phyloP scores from a whole-genome alignment of 2,797 vertebrate species.

The Helicolenus hilgendorfi region DNA sequence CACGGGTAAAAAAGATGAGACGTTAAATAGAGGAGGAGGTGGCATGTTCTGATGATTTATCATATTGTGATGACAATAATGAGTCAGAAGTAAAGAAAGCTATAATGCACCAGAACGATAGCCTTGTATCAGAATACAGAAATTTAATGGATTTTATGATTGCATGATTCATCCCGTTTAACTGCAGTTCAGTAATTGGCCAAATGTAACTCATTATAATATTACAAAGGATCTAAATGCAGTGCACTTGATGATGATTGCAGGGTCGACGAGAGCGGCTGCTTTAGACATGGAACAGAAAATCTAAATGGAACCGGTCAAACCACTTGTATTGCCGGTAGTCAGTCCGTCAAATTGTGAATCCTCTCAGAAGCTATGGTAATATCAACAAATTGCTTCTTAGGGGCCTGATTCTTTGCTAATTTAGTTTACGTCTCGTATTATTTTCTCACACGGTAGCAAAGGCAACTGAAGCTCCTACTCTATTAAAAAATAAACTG shows the following conservation, averaged over 20 bases:
- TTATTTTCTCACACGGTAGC: neutral
- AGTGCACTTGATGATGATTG: neutral
- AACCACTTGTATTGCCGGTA: neutral
- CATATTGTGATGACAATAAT: slow-evolving; percentile 12
- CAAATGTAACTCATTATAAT: slow-evolving; percentile 24
- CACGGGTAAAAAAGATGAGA: neutral
- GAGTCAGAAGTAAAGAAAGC: slow-evolving; percentile 6
- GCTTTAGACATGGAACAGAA: neutral
- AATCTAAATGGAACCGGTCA: neutral
- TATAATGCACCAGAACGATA: neutral
- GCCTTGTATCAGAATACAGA: neutral
- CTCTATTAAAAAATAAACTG: slow-evolving; percentile 25
- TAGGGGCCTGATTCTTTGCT: neutral
- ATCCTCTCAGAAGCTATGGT: neutral
- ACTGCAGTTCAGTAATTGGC: slow-evolving; percentile 34
- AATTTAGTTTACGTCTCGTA: neutral
- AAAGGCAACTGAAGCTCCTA: neutral
- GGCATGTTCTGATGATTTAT: neutral
- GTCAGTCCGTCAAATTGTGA: neutral
- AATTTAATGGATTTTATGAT: slow-evolving; percentile 48
- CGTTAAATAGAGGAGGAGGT: neutral
- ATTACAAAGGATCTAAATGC: neutral
- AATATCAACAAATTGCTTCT: slow-evolving; percentile 5
- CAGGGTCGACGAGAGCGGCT: neutral
- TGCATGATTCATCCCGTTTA: slow-evolving; percentile 24